Evolutionary conservation across 2,888 invertebrate genomes (phyloP), one percentile per base, ranked within the genome.

Genomic region (Epirrita christyi): DNA sequence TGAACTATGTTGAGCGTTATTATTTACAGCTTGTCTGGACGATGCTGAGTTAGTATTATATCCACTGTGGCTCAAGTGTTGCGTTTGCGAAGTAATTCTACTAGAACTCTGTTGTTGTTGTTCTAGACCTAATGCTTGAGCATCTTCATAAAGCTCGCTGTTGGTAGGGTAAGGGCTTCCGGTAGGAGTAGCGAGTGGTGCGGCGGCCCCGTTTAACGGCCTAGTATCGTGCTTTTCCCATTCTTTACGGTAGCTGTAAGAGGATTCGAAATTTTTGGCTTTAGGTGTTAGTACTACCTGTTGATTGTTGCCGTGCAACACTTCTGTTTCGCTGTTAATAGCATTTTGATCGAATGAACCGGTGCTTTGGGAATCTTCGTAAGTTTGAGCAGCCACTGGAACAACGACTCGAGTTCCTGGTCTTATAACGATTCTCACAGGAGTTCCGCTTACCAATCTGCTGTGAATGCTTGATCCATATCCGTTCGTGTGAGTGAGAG

Each of bases 221-320:
- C 73, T 67, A 7, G 76, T 73, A 47, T 85, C 76, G 59, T 88
- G 89, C 65, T 86, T 89, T 71, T 92, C 91, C 92, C 91, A 92
- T 78, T 87, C 74, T 65, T 92, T 92, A 37, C 71, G 80, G 59
- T 92, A 92, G 51, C 77, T 86, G 61, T 89, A 91, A 13, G 88
- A 82, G 8, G 90, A 82, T 68, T 92, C 86, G 52, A 90, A 91
- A 62, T 81, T 80, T 67, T 85, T 91, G 10, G 72, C 72, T 27
- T 72, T 65, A 40, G 86, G 80, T 57, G 61, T 75, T 38, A 71
- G 64, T 28, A 67, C 55, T 15, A 66, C 61, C 47, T 66, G 71
- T 49, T 76, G 72, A 27, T 67, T 69, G 47, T 59, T 67, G 32
- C 66, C 74, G 51, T 65, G 71, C 40, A 84, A 61, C 41, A 76